Conservation (phyloP, 2,888 invertebrate species). For the Nymphalis urticae region DNA sequence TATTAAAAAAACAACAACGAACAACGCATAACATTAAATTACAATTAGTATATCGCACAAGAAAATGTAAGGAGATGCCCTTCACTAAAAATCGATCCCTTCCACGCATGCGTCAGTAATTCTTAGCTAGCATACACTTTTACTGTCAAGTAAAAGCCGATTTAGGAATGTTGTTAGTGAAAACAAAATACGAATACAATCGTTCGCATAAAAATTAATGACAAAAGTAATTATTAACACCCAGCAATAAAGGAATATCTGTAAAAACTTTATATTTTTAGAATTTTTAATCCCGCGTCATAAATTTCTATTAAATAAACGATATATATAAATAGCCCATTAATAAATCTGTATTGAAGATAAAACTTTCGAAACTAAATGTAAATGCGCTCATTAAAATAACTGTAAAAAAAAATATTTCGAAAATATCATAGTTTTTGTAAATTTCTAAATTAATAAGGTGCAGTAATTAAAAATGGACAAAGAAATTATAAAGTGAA, state of each 20-base stretch:
- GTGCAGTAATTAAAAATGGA: constrained; percentile 21
- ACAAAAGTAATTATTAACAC: background rate
- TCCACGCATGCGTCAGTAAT: constrained; percentile 62
- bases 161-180: constrained; percentile 47
- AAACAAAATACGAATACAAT: constrained; percentile 25
- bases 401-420: too few relatives aligned
- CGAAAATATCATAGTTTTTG: background rate
- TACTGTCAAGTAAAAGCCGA: constrained; percentile 57
- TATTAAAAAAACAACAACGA: background rate
- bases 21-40: background rate
- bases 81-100: constrained; percentile 70
- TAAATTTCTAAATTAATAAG: constrained; percentile 7
- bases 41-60: background rate
- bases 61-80: constrained; percentile 33
- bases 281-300: background rate
- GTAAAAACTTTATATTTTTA: background rate
- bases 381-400: too few relatives aligned
- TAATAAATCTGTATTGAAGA: background rate
- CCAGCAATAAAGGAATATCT: background rate
- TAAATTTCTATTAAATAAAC: background rate
- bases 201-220: constrained; percentile 3
- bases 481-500: constrained; percentile 28
- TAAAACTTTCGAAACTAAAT: too few relatives aligned
- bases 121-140: constrained; percentile 40
- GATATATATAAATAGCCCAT: background rate